phyloP scores from a whole-genome alignment of 2,888 invertebrate genomes.

The Leptinotarsa haldemani region DNA sequence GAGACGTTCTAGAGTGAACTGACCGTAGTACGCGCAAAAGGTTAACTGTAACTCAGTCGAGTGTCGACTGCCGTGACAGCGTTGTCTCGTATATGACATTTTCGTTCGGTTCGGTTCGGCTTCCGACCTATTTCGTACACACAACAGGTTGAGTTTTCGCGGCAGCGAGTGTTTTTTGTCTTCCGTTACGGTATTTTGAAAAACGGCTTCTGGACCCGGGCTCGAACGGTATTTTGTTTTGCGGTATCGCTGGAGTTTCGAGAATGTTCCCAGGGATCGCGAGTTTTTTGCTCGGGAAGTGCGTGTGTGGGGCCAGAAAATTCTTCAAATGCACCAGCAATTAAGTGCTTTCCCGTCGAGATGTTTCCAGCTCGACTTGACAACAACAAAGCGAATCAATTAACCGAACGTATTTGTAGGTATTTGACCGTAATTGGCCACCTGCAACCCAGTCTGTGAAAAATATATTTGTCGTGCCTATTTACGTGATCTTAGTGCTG shows the following conservation, averaged over 20 bases:
- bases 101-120: slow-evolving; percentile 31
- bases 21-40: slow-evolving; percentile 58
- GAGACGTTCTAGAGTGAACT: slow-evolving; percentile 59
- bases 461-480: slow-evolving; percentile 42
- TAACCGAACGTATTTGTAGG: slow-evolving; percentile 43
- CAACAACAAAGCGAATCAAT: slow-evolving; percentile 43
- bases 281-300: slow-evolving; percentile 21
- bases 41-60: slow-evolving; percentile 59
- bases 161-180: slow-evolving; percentile 22
- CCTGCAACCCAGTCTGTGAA: slow-evolving; percentile 33
- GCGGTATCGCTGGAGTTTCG: slow-evolving; percentile 10
- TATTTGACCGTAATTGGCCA: slow-evolving; percentile 46
- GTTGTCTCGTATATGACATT: slow-evolving; percentile 31
- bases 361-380: slow-evolving; percentile 39
- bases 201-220: slow-evolving; percentile 21
- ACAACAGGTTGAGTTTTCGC: slow-evolving; percentile 35
- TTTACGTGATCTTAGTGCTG: slow-evolving; percentile 50
- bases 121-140: slow-evolving; percentile 39
- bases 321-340: slow-evolving; percentile 31
- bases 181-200: slow-evolving; percentile 22
- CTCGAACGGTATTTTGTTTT: slow-evolving; percentile 29
- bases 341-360: slow-evolving; percentile 34
- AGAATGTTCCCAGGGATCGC: slow-evolving; percentile 29
- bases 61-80: slow-evolving; percentile 49
- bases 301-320: slow-evolving; percentile 33